A percentile compares a stretch with the other conserved stretches of the same genome.
Conservation (phyloP, 2,797 vertebrate genomes). For the Microhierax caerulescens region DNA sequence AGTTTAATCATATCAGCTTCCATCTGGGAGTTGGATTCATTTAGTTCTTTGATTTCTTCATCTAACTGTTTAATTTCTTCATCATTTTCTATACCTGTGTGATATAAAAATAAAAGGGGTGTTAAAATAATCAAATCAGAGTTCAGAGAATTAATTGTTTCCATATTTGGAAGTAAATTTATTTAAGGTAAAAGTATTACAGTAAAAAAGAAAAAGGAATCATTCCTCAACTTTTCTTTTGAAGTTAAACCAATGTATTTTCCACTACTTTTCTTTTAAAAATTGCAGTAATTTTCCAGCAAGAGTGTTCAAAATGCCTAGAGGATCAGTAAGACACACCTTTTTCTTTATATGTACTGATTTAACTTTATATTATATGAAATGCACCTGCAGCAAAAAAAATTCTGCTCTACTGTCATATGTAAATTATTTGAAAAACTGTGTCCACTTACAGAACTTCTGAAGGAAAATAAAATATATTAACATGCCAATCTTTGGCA, state of each 20-base stretch:
- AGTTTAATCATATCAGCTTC: conserved; percentile 99
- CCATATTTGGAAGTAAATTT: background rate
- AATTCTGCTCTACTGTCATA: background rate
- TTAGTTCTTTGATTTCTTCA: conserved; percentile 98
- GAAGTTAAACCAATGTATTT: background rate
- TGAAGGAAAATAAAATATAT: background rate
- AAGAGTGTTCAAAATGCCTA: background rate
- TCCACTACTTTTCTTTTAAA: background rate
- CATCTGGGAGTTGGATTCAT: conserved; percentile 97
- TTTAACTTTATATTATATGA: background rate
- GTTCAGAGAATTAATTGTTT: background rate
- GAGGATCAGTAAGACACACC: background rate
- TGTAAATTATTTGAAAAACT: background rate
- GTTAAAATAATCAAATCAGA: conserved; percentile 33
- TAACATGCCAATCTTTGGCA: background rate
- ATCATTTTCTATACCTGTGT: conserved; percentile 91
- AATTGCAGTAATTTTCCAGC: background rate
- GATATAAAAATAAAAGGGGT: conserved; percentile 17
- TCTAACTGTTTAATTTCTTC: conserved; percentile 98
- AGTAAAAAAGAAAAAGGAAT: background rate
- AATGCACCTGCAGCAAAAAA: background rate
- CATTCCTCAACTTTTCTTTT: background rate
- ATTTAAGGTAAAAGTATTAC: background rate
- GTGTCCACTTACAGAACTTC: background rate
- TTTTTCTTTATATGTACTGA: background rate